Evolutionary conservation across 2,888 invertebrate species (phyloP).

Genomic region (Ennomos quercinarius): DNA sequence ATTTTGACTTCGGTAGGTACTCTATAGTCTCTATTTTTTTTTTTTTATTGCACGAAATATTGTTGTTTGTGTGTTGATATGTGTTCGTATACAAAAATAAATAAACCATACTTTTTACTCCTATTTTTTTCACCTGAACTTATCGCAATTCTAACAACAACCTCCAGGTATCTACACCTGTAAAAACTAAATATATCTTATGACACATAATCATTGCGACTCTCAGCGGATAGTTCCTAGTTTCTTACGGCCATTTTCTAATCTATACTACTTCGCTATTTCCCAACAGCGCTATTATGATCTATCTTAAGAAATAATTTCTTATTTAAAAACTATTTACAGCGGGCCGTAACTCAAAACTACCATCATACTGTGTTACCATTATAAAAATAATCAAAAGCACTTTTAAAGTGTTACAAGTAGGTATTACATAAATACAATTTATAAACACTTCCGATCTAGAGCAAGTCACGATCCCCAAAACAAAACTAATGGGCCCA

Average conservation of each 20-base stretch:
- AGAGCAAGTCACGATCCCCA: conserved; percentile 31
- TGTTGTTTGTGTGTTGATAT: too few species aligned
- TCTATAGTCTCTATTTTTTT: too few species aligned
- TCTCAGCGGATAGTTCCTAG: conserved; percentile 44
- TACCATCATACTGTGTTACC: conserved; percentile 7
- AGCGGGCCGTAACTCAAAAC: conserved; percentile 48
- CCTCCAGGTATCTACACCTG: too few species aligned
- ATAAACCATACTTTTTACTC: neutral
- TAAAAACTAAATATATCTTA: too few species aligned
- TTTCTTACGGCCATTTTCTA: conserved; percentile 67
- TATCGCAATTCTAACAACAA: too few species aligned
- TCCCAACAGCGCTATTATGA: conserved; percentile 46
- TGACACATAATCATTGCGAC: conserved; percentile 8
- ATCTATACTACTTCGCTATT: conserved; percentile 33
- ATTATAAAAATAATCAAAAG: neutral
- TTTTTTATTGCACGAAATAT: too few species aligned
- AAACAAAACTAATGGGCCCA: conserved; percentile 34
- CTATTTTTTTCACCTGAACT: too few species aligned
- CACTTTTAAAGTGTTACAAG: conserved; percentile 17
- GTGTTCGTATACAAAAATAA: neutral
- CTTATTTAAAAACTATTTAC: conserved; percentile 48
- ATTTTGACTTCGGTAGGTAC: too few species aligned
- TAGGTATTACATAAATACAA: conserved; percentile 31
- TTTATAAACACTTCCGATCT: conserved; percentile 17
- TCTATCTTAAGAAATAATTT: conserved; percentile 43